Base-by-base conservation (phyloP, 2,888 invertebrate species). In the Drosophila nigritarsus region DNA sequence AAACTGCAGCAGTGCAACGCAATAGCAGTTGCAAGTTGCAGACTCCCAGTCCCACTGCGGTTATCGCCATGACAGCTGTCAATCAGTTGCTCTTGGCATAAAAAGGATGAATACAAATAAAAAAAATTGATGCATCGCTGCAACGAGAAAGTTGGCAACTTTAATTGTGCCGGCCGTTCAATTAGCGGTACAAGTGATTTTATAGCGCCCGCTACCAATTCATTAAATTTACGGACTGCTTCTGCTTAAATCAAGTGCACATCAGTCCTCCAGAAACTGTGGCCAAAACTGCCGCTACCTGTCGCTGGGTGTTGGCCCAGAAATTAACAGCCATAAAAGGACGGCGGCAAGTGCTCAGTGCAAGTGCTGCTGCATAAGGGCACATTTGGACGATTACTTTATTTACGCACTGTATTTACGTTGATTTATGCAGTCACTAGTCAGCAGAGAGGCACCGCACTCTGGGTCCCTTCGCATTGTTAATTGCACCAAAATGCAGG, bases 11-110 rank as follows among this genome's bases (percentile, higher is more conserved):
- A 42, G 50, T 68, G 71, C 72, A 65, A 68, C 62, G 56, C 66
- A 68, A 49, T 60, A 64, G 69, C 38, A 63, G 30, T 45, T 34
- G 27, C 62, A 45, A 69, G 58, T 48, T 30, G 50, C 24, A 58
- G 66, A 55, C 72, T 60, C 29, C 45, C 73, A 73, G 83, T 85
- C 89, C 87, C 87, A 77, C 59, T 73, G 89, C 84, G 82, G 87
- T 85, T 90, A 90, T 89, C 90, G 81, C 75, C 87, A 67, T 90
- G 89, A 89, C 89, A 89, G 89, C 90, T 88, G 89, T 90, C 89
- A 89, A 88, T 89, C 84, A 85, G 49, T 65, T 64, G 60, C 45
- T 58, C 32, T 60, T 55, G 56, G 24, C 55, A 36, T 30, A 56
- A n/a, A 54, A 60, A 60, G 5, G 6, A 18, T 40, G 45, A 49